A percentile compares a stretch with the other conserved stretches of the same genome.
Evolutionary conservation across 2,888 invertebrate genomes (phyloP).

Genomic region (Cryptocephalus moraei): DNA sequence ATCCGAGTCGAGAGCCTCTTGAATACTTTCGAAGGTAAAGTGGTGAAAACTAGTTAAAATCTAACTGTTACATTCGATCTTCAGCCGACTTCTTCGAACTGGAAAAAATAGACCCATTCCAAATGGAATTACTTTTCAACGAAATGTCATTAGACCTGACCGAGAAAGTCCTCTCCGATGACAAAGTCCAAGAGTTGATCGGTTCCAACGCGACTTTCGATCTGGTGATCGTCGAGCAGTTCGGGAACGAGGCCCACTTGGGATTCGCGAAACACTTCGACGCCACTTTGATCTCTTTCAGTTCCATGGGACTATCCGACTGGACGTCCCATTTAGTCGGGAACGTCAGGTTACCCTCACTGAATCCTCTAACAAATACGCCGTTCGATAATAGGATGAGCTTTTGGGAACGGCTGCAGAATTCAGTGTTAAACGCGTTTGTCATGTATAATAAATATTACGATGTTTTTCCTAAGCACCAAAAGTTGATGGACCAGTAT

Average conservation of each 20-base stretch:
- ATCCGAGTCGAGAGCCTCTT: conserved; percentile 16
- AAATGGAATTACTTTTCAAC: no score
- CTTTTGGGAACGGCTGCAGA: conserved; percentile 44
- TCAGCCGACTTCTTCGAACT: background rate
- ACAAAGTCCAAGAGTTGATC: conserved; percentile 27
- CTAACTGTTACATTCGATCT: background rate
- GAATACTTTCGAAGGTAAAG: no score
- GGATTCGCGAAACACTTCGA: conserved; percentile 31
- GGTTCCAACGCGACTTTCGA: conserved; percentile 32
- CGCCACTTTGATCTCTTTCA: conserved; percentile 25
- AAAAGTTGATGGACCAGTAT: conserved; percentile 21
- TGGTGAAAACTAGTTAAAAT: no score
- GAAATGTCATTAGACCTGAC: background rate
- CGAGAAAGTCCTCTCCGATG: conserved; percentile 23
- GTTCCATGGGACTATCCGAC: conserved; percentile 36
- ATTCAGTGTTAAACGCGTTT: conserved; percentile 34
- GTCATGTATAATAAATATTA: conserved; percentile 19
- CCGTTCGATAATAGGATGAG: conserved; percentile 37
- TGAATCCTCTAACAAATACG: conserved; percentile 39
- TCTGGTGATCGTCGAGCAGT: conserved; percentile 35
- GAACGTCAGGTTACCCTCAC: conserved; percentile 38
- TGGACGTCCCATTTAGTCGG: conserved; percentile 41
- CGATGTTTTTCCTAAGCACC: conserved; percentile 18
- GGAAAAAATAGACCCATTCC: no score
- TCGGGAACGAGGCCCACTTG: conserved; percentile 37